These are phyloP conservation scores for Urosaurus nigricauda DNA, from an alignment of 2,797 vertebrate species.

Conservation along the genomic window DNA sequence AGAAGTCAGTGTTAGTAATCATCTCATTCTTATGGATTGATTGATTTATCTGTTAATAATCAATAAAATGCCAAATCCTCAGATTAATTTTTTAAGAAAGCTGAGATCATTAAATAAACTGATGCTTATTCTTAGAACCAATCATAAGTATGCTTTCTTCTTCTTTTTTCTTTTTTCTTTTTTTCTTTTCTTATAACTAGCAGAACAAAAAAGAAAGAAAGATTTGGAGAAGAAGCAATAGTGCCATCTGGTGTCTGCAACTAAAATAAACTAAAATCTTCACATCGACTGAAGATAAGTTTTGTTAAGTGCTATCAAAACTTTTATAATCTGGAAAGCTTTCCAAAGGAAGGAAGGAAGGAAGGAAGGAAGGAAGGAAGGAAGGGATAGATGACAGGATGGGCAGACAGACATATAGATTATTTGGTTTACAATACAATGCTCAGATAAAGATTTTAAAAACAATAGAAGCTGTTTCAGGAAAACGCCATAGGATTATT, in stretches of 20 bases:
- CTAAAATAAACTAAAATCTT: not conserved
- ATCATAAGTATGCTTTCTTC: not conserved
- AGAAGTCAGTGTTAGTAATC: not conserved
- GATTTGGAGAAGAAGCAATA: conserved; percentile 12
- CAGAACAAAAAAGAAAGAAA: not conserved
- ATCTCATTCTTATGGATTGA: not conserved
- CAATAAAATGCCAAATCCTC: not conserved
- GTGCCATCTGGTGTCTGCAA: not conserved
- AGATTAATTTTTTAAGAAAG: not conserved
- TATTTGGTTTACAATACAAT: not conserved
- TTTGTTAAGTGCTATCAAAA: not conserved
- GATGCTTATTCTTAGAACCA: not conserved
- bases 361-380: not conserved
- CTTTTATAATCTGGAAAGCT: not conserved
- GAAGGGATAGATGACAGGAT: too few relatives aligned
- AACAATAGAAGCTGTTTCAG: not conserved
- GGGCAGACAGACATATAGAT: too few relatives aligned
- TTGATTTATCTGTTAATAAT: not conserved
- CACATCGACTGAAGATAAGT: not conserved
- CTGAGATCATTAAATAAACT: not conserved
- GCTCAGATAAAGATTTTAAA: not conserved
- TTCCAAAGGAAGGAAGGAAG: not conserved
- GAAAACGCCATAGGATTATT: not conserved
- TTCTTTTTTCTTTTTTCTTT: not conserved
- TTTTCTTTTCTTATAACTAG: not conserved